These are phyloP conservation scores for Solen grandis DNA, from an alignment of 1,140 invertebrate genomes.

Conservation along the genomic window DNA sequence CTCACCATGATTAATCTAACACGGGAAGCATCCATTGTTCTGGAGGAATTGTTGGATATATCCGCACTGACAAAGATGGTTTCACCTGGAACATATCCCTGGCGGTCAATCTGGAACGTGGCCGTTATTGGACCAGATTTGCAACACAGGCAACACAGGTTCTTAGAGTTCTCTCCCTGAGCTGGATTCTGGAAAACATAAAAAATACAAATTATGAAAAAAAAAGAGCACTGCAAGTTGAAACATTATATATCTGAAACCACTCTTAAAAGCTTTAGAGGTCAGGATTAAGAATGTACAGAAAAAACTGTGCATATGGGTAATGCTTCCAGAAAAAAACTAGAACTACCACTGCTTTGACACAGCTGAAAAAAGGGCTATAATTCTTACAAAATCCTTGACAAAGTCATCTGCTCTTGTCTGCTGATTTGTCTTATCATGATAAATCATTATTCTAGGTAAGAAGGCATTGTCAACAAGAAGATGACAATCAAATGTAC, in stretches of 20 bases:
- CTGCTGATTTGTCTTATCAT: too few relatives aligned
- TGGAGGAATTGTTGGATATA: constrained; percentile 59
- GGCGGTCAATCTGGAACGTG: constrained; percentile 55
- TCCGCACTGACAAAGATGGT: constrained; percentile 61
- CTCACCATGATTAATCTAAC: constrained; percentile 57
- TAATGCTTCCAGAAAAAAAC: neutral
- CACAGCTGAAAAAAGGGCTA: too few relatives aligned
- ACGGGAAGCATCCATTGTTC: constrained; percentile 48
- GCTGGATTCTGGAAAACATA: constrained; percentile 33
- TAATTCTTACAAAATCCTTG: too few relatives aligned
- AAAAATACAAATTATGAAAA: neutral
- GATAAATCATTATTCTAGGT: too few relatives aligned
- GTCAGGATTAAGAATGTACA: too few relatives aligned
- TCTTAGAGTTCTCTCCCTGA: constrained; percentile 48
- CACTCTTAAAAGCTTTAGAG: neutral
- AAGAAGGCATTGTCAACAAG: too few relatives aligned
- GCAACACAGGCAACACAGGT: constrained; percentile 72
- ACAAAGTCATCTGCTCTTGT: too few relatives aligned
- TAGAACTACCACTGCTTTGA: too few relatives aligned
- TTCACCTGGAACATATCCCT: constrained; percentile 71
- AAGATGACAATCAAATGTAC: too few relatives aligned
- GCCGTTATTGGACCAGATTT: constrained; percentile 72
- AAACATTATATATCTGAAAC: neutral
- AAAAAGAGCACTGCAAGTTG: too few relatives aligned
- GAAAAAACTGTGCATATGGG: too few relatives aligned